Conservation (phyloP, 2,113 vertebrate genomes). For the Ptilorrhoa leucosticta region DNA sequence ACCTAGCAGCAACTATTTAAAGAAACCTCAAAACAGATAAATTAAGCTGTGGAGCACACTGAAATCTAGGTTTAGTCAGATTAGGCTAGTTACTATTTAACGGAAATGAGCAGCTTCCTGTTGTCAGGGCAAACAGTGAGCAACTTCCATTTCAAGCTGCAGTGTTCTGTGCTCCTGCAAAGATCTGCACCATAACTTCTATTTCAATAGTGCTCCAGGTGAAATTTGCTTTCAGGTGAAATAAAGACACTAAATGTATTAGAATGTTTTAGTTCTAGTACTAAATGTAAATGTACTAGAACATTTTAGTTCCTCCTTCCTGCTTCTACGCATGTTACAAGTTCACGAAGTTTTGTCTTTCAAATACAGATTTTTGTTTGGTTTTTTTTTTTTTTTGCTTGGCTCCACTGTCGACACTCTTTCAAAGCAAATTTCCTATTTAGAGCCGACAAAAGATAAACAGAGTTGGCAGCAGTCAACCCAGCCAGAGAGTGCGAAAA, state of each 20-base stretch:
- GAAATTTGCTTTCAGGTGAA: background rate
- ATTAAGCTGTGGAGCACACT: background rate
- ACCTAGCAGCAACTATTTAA: background rate
- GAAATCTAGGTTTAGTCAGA: background rate
- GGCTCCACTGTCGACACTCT: rapidly evolving
- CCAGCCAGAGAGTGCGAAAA: rapidly evolving
- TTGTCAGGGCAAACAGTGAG: background rate
- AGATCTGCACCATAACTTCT: rapidly evolving
- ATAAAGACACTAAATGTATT: background rate
- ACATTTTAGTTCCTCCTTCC: background rate
- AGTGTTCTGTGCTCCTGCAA: background rate
- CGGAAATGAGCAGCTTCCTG: slow-evolving; percentile 18
- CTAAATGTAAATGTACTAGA: background rate
- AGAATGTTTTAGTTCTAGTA: background rate
- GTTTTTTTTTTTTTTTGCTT: no score
- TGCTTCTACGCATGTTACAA: background rate
- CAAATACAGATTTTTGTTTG: background rate
- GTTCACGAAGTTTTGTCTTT: background rate
- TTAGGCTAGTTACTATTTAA: background rate
- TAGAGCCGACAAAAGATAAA: background rate
- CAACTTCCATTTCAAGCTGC: background rate
- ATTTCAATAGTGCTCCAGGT: background rate
- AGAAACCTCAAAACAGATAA: background rate
- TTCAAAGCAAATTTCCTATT: background rate
- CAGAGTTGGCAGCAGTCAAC: background rate